Base-by-base conservation (phyloP, 2,113 vertebrate genomes). In the Pithys albifrons region DNA sequence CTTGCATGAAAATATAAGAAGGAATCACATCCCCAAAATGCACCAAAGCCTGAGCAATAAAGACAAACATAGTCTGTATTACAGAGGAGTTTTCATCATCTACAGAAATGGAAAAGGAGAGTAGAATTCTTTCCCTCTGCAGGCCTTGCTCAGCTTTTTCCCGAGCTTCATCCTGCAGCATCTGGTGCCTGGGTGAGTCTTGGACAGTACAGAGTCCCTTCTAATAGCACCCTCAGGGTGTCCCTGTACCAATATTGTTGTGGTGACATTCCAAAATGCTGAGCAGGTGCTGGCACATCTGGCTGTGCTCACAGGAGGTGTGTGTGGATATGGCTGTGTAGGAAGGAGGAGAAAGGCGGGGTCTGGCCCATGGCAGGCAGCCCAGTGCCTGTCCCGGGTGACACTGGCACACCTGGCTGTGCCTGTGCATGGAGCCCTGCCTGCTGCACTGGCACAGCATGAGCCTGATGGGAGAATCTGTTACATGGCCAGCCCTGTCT, bases 281-380 rank as follows among this genome's bases (percentile, higher is more conserved):
- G 27, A 46, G 14, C 24, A n/a, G 22, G 23, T 23, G n/a, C 33
- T 33, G 5, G 46, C 41, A 29, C 3, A 0, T 49, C 37, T 51
- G 23, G 52, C 13, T 72, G 8, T 0, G 0, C 2, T 0, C 20
- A 5, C 5, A 37, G 52, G 58, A 48, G 25, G 10, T 9, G 7
- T 20, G 8, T 78, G 74, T 82, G 62, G n/a, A 35, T 33, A 49
- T 0, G 1, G 35, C 1, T 49, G 4, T 5, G 31, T 55, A 58
- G 25, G 48, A 43, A 48, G 54, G 41, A 65, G 11, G 39, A 31
- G 39, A 25, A 75, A 24, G 57, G 6, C 1, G 5, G 25, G 46
- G 20, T 49, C 92, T 46, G 51, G 52, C 16, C 46, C 27, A 1
- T 22, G 51, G 7, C 23, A 28, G 66, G 5, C 51, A 31, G 31